phyloP scores from a whole-genome alignment of 2,113 vertebrate species.

The Sphyrna mokarran region DNA sequence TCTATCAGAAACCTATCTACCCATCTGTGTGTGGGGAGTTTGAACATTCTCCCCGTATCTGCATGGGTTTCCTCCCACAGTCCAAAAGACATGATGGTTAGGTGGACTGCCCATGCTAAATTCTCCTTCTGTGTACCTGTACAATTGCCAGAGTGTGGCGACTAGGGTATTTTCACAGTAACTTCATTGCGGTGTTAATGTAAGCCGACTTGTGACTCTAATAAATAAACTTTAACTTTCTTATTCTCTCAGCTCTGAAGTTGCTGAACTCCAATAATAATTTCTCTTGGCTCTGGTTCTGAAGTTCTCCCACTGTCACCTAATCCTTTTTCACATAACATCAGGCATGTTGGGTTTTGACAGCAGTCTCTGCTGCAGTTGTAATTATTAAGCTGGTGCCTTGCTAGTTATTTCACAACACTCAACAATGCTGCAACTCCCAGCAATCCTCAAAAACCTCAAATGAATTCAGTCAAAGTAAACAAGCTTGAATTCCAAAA shows the following conservation, averaged over 20 bases:
- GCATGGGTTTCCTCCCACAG: too few relatives aligned
- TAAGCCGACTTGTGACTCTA: too few relatives aligned
- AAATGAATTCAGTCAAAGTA: neutral
- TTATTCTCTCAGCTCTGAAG: neutral
- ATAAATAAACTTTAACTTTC: too few relatives aligned
- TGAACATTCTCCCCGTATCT: too few relatives aligned
- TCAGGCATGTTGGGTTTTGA: neutral
- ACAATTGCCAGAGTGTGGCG: too few relatives aligned
- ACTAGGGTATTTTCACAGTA: too few relatives aligned
- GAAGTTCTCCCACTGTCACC: neutral
- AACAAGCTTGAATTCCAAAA: conserved; percentile 11
- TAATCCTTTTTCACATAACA: neutral
- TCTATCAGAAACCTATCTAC: too few relatives aligned
- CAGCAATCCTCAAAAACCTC: neutral
- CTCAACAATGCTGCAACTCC: neutral
- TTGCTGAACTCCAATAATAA: neutral
- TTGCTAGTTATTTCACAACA: neutral
- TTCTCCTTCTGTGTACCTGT: too few relatives aligned
- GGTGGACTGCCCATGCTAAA: too few relatives aligned
- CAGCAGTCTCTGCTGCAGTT: neutral
- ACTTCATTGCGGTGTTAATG: too few relatives aligned
- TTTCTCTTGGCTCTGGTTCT: neutral
- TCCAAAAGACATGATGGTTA: too few relatives aligned
- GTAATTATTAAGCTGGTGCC: neutral
- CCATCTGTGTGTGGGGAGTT: too few relatives aligned